phyloP scores from a whole-genome alignment of 2,113 vertebrate genomes.

The Dolichallabes microphthalmus region DNA sequence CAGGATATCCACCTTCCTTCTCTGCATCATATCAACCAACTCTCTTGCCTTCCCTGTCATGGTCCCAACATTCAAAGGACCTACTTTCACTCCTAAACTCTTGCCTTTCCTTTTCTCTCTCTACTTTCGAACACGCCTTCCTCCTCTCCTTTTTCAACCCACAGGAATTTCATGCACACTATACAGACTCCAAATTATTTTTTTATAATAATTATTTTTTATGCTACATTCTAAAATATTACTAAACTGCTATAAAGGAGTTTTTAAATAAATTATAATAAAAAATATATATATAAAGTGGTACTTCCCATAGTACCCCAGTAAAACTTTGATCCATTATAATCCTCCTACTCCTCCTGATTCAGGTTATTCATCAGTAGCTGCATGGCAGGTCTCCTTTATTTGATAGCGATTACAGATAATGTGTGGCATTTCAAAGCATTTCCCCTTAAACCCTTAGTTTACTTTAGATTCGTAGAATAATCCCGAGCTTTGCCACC shows the following conservation, averaged over 20 bases:
- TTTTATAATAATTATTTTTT: background rate
- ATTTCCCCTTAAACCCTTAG: background rate
- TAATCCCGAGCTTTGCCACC: background rate
- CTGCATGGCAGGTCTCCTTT: background rate
- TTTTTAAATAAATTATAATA: no score
- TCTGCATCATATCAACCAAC: no score
- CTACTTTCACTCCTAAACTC: no score
- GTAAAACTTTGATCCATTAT: background rate
- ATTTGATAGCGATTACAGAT: slow-evolving; percentile 56
- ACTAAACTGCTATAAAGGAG: background rate
- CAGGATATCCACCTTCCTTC: no score
- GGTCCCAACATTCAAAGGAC: no score
- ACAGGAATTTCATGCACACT: no score
- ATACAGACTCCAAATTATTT: background rate
- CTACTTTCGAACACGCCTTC: no score
- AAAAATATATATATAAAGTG: no score
- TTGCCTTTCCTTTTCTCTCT: no score
- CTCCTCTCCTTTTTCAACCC: no score
- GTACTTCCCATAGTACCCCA: background rate
- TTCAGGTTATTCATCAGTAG: background rate
- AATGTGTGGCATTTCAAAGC: slow-evolving; percentile 47
- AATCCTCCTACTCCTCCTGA: background rate
- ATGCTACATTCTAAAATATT: background rate
- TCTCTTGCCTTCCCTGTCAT: no score
- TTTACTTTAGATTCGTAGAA: background rate